phyloP scores from a whole-genome alignment of 2,113 vertebrate genomes.

The Chlamydotis undulata region DNA sequence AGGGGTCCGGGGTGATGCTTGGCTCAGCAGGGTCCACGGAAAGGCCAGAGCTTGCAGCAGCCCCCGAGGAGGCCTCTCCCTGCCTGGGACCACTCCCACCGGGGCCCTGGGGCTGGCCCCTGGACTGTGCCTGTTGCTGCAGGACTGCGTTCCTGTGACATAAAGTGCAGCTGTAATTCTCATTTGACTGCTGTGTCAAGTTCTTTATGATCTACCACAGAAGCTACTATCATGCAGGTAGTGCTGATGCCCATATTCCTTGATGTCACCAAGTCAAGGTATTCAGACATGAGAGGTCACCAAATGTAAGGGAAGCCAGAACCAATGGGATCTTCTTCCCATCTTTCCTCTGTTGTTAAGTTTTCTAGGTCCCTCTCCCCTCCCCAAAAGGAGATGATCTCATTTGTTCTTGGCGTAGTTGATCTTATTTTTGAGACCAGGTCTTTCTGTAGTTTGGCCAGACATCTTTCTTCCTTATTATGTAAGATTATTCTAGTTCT shows the following conservation, averaged over 20 bases:
- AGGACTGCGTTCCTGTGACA: not conserved
- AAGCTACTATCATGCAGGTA: not conserved
- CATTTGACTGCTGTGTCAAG: not conserved
- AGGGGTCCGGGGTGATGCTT: not conserved
- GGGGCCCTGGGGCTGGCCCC: no score
- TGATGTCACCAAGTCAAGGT: no score
- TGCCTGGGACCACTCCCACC: no score
- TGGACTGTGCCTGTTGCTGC: not conserved
- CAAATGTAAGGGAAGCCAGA: not conserved
- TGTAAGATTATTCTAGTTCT: not conserved
- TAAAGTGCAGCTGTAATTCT: not conserved
- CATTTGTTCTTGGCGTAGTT: not conserved
- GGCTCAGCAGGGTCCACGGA: no score
- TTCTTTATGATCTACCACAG: not conserved
- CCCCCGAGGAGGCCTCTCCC: not conserved
- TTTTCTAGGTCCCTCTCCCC: not conserved
- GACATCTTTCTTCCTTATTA: not conserved
- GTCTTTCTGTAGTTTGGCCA: not conserved
- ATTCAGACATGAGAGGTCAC: not conserved
- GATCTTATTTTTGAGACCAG: not conserved
- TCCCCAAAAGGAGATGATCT: not conserved
- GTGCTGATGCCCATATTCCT: not conserved
- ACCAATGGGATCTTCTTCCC: accelerated
- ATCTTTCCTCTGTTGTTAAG: not conserved
- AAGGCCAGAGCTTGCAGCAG: not conserved